A percentile compares a stretch with the other conserved stretches of the same genome.
phyloP scores from a whole-genome alignment of 2,888 invertebrate genomes.

The Amiota communis region DNA sequence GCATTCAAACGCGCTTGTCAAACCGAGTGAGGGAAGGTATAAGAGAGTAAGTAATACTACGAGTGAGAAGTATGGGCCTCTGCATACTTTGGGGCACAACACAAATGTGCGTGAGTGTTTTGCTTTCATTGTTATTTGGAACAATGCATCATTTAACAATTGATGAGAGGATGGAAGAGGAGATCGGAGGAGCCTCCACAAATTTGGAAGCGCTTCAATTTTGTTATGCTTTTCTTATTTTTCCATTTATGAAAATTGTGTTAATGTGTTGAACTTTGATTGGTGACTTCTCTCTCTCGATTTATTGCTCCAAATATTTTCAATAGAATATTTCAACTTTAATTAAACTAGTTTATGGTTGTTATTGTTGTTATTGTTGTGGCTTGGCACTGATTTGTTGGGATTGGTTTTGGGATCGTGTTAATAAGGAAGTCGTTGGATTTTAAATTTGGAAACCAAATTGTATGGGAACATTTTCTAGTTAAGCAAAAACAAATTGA shows the following conservation, averaged over 20 bases:
- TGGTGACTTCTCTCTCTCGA: slow-evolving; percentile 30
- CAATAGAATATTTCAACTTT: slow-evolving; percentile 56
- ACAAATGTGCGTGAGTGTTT: slow-evolving; percentile 37
- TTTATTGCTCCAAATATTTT: slow-evolving; percentile 49
- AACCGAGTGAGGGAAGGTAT: slow-evolving; percentile 30
- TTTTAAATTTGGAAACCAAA: too few species aligned
- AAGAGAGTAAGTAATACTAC: slow-evolving; percentile 50
- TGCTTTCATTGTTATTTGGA: neutral
- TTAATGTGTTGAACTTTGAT: slow-evolving; percentile 9
- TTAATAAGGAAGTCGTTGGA: slow-evolving; percentile 12
- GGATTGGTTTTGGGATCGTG: slow-evolving; percentile 16
- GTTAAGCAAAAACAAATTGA: too few species aligned
- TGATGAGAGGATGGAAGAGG: slow-evolving; percentile 37
- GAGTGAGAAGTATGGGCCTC: neutral
- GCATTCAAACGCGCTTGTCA: slow-evolving; percentile 45
- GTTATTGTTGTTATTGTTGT: slow-evolving; percentile 50
- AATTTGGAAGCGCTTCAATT: neutral
- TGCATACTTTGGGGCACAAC: slow-evolving; percentile 31
- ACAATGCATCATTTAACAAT: slow-evolving; percentile 11
- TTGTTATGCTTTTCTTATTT: slow-evolving; percentile 45
- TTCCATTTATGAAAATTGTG: slow-evolving; percentile 65
- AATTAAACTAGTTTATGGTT: slow-evolving; percentile 60
- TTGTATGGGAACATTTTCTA: too few species aligned
- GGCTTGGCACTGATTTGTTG: slow-evolving; percentile 16
- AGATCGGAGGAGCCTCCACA: neutral